Percentiles rank a stretch among this genome's conserved stretches.
These are phyloP conservation scores for Thinocorus orbignyianus DNA, from an alignment of 2,113 vertebrate species.

Conservation along the genomic window DNA sequence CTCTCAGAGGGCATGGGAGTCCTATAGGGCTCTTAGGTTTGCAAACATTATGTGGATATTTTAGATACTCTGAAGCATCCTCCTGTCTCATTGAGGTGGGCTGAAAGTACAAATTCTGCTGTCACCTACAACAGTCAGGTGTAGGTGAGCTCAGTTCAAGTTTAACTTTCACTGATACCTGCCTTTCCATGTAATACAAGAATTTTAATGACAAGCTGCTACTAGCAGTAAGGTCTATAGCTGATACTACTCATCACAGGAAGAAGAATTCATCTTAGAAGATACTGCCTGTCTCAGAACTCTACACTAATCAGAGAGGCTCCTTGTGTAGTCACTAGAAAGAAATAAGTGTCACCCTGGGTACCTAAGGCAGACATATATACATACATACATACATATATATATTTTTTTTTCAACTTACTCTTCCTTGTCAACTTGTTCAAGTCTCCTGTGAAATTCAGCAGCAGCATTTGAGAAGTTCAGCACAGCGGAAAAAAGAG, in stretches of 20 bases:
- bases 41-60: neutral
- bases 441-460: constrained; percentile 83
- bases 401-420: constrained; percentile 61
- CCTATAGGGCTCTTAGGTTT: neutral
- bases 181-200: neutral
- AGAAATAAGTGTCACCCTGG: neutral
- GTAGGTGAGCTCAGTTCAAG: neutral
- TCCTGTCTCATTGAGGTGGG: neutral
- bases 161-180: neutral
- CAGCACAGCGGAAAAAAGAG: constrained; percentile 86
- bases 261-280: neutral
- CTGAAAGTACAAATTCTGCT: neutral
- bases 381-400: too few species aligned
- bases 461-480: constrained; percentile 85
- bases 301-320: neutral
- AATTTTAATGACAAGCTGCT: neutral
- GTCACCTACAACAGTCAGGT: neutral
- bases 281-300: neutral
- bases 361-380: neutral
- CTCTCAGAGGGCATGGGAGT: neutral
- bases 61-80: neutral
- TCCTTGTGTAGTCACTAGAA: neutral
- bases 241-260: neutral
- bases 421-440: constrained; percentile 81
- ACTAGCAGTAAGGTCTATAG: neutral